These are phyloP conservation scores for Rhincodon typus DNA, from an alignment of 2,797 vertebrate genomes.

Conservation along the genomic window DNA sequence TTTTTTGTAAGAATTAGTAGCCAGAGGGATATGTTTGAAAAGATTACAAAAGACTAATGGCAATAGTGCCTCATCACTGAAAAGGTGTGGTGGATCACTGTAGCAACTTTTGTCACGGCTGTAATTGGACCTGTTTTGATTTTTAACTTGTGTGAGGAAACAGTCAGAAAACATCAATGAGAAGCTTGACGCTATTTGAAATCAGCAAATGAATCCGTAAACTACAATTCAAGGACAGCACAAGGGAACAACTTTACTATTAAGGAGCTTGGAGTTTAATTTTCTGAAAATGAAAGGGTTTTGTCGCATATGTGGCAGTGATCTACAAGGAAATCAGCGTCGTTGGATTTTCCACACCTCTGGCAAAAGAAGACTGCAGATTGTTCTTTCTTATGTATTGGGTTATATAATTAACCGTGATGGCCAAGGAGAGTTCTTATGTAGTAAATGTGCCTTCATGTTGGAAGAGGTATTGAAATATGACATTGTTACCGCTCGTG, in stretches of 20 bases:
- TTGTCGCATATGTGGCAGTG: slow-evolving; percentile 59
- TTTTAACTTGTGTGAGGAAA: not conserved
- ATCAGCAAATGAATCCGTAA: slow-evolving; percentile 22
- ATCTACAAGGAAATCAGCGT: slow-evolving; percentile 57
- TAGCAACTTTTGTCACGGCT: not conserved
- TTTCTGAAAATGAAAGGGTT: slow-evolving; percentile 54
- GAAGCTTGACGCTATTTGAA: not conserved
- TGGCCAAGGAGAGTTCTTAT: slow-evolving; percentile 61
- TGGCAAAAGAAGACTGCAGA: slow-evolving; percentile 55
- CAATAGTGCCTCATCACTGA: not conserved
- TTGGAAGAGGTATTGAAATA: slow-evolving; percentile 60
- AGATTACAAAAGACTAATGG: not conserved
- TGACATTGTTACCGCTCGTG: slow-evolving; percentile 53
- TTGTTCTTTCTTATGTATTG: slow-evolving; percentile 61
- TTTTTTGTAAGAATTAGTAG: not conserved
- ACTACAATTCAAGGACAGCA: not conserved
- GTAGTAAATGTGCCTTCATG: slow-evolving; percentile 63
- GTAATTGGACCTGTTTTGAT: not conserved
- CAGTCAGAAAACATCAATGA: slow-evolving; percentile 30
- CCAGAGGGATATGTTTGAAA: not conserved
- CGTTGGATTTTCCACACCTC: slow-evolving; percentile 65
- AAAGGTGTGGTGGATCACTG: not conserved
- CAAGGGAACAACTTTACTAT: not conserved
- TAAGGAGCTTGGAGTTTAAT: not conserved
- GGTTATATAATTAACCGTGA: slow-evolving; percentile 57